Percentiles rank a stretch among this genome's conserved stretches.
These are phyloP conservation scores for Chlorodrepanis virens DNA, from an alignment of 2,113 vertebrate genomes.

Conservation along the genomic window DNA sequence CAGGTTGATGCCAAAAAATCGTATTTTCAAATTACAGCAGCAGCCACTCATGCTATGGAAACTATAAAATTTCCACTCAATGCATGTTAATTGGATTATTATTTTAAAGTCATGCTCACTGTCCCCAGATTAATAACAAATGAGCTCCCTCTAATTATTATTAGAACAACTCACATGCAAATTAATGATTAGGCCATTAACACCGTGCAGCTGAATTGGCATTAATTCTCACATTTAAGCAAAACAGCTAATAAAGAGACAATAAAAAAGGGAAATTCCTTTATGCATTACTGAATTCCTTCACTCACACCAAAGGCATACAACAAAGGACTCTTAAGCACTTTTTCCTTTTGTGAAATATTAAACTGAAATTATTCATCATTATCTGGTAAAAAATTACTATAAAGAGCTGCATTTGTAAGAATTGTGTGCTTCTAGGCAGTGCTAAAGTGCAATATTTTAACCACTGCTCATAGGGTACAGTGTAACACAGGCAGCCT, in stretches of 20 bases:
- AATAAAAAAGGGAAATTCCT: slow-evolving; percentile 12
- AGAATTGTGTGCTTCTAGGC: neutral
- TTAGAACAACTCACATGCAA: slow-evolving; percentile 39
- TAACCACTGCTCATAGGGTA: neutral
- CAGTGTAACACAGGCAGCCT: neutral
- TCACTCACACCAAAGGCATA: neutral
- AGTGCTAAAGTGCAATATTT: neutral
- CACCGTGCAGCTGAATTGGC: neutral
- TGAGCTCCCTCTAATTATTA: slow-evolving; percentile 22
- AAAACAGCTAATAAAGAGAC: neutral
- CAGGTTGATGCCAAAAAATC: neutral
- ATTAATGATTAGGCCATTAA: slow-evolving; percentile 41
- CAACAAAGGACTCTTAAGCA: neutral
- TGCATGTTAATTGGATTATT: slow-evolving; percentile 52
- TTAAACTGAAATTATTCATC: neutral
- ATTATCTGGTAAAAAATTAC: neutral
- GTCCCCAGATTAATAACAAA: slow-evolving; percentile 29
- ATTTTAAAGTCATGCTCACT: slow-evolving; percentile 33
- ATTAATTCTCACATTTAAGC: slow-evolving; percentile 26
- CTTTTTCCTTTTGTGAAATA: neutral
- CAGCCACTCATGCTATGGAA: neutral
- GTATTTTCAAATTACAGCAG: neutral
- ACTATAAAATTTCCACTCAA: neutral
- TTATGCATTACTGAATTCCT: neutral
- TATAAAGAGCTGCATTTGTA: neutral